Percentiles rank a stretch among this genome's conserved stretches.
Conservation (phyloP, 2,113 vertebrate species). For the Gadus chalcogrammus region DNA sequence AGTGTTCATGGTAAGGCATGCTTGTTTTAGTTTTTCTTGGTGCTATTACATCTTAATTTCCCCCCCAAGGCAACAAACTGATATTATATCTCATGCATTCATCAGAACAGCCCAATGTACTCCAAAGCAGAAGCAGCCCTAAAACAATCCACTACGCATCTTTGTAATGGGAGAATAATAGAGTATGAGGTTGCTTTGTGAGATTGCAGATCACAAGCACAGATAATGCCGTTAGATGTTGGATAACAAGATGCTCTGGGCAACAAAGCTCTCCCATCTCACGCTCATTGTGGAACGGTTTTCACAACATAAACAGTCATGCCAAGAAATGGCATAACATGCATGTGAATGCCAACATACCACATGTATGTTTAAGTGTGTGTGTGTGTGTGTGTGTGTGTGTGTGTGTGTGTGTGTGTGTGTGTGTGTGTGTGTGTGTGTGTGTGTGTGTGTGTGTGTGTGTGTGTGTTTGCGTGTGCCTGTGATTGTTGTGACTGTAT, state of each 20-base stretch:
- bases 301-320: neutral
- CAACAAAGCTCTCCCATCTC: conserved; percentile 20
- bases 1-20: conserved; percentile 25
- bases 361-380: too few relatives aligned
- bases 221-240: conserved; percentile 63
- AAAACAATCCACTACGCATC: conserved; percentile 45
- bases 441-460: neutral
- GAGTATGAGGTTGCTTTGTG: conserved; percentile 26
- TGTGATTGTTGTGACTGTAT: neutral
- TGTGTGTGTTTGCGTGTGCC: neutral
- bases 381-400: neutral
- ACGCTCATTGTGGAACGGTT: conserved; percentile 19
- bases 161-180: conserved; percentile 52
- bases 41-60: conserved; percentile 48
- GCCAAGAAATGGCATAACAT: neutral
- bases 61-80: conserved; percentile 30
- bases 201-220: conserved; percentile 51
- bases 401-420: neutral
- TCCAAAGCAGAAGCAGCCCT: conserved; percentile 32
- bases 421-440: neutral
- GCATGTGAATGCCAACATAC: conserved; percentile 12
- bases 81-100: conserved; percentile 33
- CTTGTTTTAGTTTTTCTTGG: conserved; percentile 41
- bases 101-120: conserved; percentile 19
- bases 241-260: conserved; percentile 58